A percentile compares a stretch with the other conserved stretches of the same genome.
Evolutionary conservation across 1,140 invertebrate genomes (phyloP).

Genomic region (Stratiolaelaps scimitus): DNA sequence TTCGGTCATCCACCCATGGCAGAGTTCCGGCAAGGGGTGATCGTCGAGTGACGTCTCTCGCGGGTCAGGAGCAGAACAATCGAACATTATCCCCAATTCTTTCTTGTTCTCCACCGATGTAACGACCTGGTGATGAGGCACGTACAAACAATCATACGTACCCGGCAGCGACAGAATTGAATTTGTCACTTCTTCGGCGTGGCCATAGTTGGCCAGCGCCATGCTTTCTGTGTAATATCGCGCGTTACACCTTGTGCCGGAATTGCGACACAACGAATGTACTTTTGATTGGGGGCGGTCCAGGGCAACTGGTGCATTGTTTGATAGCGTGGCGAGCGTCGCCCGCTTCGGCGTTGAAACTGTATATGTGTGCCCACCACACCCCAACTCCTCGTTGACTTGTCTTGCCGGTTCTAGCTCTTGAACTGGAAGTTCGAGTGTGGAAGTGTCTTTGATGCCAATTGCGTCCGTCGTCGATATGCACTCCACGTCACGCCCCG

Average conservation of each 20-base stretch:
- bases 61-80: neutral
- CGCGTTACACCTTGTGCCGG: neutral
- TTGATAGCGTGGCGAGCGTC: neutral
- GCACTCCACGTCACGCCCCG: neutral
- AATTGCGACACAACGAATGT: neutral
- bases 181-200: neutral
- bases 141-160: neutral
- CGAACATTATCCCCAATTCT: neutral
- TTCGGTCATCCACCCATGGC: too few species aligned
- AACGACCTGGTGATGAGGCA: neutral
- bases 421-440: neutral
- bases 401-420: neutral
- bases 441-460: neutral
- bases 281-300: neutral
- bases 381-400: neutral
- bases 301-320: too few species aligned
- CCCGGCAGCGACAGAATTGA: neutral
- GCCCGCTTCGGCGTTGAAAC: neutral
- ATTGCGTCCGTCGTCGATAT: neutral
- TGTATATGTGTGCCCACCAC: neutral
- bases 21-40: too few species aligned
- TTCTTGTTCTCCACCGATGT: neutral
- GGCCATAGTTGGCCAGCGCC: neutral
- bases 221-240: neutral
- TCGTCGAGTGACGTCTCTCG: constrained; percentile 31